Conservation (phyloP, 2,888 invertebrate species). For the Leptothorax acervorum region DNA sequence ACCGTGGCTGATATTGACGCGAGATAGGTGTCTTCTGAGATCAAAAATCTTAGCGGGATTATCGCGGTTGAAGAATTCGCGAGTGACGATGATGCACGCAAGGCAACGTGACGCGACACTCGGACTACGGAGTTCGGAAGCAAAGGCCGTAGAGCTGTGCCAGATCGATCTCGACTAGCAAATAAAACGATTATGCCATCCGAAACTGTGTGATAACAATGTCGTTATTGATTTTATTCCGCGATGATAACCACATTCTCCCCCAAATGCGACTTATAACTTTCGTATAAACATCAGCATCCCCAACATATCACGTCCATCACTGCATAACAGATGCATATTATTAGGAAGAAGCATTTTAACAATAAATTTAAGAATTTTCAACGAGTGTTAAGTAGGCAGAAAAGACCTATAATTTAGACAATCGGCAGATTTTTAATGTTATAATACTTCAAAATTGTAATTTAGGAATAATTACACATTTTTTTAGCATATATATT, state of each 20-base stretch:
- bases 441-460: no score
- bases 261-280: not conserved
- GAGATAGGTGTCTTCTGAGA: not conserved
- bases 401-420: not conserved
- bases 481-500: no score
- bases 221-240: slow-evolving; percentile 23
- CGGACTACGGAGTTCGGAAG: slow-evolving; percentile 27
- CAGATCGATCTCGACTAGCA: slow-evolving; percentile 22
- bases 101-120: not conserved
- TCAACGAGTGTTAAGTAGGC: not conserved
- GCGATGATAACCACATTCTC: slow-evolving; percentile 42
- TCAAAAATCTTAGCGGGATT: not conserved
- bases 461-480: no score
- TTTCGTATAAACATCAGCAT: no score
- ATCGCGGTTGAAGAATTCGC: slow-evolving; percentile 5
- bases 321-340: not conserved
- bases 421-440: not conserved
- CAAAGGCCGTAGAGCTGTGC: slow-evolving; percentile 26
- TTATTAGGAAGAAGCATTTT: not conserved
- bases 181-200: slow-evolving; percentile 66
- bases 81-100: not conserved
- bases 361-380: not conserved
- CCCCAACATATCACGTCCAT: no score
- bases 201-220: slow-evolving; percentile 48
- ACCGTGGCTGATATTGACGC: not conserved